Conservation (phyloP, 2,888 invertebrate genomes). For the Mellilla xanthometata region DNA sequence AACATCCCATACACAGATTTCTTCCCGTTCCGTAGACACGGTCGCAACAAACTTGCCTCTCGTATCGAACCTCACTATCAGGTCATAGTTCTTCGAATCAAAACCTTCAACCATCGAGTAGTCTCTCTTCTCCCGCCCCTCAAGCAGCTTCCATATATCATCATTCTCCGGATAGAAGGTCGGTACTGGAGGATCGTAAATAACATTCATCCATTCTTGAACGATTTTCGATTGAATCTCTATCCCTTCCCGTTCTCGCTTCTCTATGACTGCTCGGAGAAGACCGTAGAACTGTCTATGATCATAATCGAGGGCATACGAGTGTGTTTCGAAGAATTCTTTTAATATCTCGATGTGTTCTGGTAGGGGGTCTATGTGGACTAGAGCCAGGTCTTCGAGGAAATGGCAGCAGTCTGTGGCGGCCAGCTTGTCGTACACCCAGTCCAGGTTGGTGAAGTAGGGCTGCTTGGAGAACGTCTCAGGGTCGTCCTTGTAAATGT, state of each 20-base stretch:
- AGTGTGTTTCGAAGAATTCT: slow-evolving; percentile 87
- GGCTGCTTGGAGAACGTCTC: slow-evolving; percentile 84
- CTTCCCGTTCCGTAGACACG: slow-evolving; percentile 88
- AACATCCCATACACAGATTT: slow-evolving; percentile 92
- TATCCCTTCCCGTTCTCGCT: slow-evolving; percentile 55
- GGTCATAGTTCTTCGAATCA: slow-evolving; percentile 80
- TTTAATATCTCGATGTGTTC: slow-evolving; percentile 83
- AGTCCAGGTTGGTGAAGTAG: slow-evolving; percentile 89
- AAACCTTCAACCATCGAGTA: slow-evolving; percentile 62
- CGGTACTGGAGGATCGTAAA: slow-evolving; percentile 81
- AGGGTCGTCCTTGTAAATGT: slow-evolving; percentile 77
- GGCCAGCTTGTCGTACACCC: slow-evolving; percentile 91
- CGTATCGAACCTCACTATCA: slow-evolving; percentile 84
- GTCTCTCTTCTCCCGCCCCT: slow-evolving; percentile 55
- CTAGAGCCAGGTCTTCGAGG: slow-evolving; percentile 88
- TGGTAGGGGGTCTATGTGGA: slow-evolving; percentile 71
- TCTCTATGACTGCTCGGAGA: slow-evolving; percentile 63
- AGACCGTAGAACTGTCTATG: slow-evolving; percentile 92
- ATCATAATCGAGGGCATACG: slow-evolving; percentile 89
- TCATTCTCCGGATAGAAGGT: slow-evolving; percentile 83
- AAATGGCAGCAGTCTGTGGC: slow-evolving; percentile 89
- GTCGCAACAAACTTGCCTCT: slow-evolving; percentile 89
- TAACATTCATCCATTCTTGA: slow-evolving; percentile 67
- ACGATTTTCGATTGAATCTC: slow-evolving; percentile 63
- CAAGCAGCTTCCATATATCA: slow-evolving; percentile 62